Conservation (phyloP, 1,140 invertebrate species). For the Nixonia krombeini region DNA sequence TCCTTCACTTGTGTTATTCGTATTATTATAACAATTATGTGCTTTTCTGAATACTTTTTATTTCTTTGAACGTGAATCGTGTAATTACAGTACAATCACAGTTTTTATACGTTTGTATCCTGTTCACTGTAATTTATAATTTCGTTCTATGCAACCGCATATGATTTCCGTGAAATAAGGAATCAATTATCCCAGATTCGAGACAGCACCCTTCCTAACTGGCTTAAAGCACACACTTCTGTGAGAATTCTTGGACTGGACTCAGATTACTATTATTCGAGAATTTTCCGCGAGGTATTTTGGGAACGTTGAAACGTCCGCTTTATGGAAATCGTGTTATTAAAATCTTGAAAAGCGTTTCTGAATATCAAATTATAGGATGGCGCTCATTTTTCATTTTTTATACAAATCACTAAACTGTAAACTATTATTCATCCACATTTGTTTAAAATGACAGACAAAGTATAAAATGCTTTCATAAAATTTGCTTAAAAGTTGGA, state of each 20-base stretch:
- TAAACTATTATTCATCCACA: not conserved
- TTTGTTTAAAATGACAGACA: not conserved
- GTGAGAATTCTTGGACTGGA: constrained; percentile 15
- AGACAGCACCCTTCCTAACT: constrained; percentile 21
- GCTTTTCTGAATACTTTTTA: no score
- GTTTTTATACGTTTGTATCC: not conserved
- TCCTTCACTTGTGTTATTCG: no score
- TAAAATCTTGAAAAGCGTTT: no score
- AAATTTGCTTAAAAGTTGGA: no score
- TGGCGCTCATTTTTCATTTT: no score
- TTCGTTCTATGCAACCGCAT: constrained; percentile 18
- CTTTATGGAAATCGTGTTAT: constrained; percentile 15
- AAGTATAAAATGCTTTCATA: no score
- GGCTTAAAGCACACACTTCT: constrained; percentile 19
- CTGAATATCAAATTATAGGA: no score
- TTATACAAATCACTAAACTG: no score
- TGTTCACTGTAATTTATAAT: constrained; percentile 15
- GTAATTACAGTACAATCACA: no score
- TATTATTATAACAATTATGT: no score
- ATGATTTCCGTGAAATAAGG: constrained; percentile 7
- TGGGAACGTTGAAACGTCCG: constrained; percentile 10
- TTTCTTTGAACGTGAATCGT: no score
- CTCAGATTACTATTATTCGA: constrained; percentile 18
- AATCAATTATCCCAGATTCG: constrained; percentile 30
- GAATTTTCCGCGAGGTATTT: constrained; percentile 10